Conservation (phyloP, 2,797 vertebrate species). For the Lutjanus argentimaculatus region DNA sequence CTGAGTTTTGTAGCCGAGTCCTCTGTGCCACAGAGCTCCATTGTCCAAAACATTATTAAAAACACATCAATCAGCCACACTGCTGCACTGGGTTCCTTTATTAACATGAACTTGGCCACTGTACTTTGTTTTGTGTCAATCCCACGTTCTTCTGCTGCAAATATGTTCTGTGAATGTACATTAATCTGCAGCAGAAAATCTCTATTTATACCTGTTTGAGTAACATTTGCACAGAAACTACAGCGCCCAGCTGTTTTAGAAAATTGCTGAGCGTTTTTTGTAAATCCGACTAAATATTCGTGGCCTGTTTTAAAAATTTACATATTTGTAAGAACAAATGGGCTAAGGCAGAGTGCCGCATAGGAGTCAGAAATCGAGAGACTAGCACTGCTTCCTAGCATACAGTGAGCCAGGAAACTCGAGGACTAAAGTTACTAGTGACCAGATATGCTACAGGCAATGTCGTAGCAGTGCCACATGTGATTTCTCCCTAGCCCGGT, state of each 20-base stretch:
- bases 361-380: not conserved
- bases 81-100: not conserved
- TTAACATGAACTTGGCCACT: not conserved
- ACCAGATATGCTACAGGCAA: no score
- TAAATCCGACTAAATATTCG: not conserved
- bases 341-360: not conserved
- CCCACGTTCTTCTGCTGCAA: not conserved
- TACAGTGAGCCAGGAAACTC: no score
- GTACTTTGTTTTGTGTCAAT: not conserved
- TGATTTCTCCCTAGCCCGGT: no score
- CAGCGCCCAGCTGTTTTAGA: not conserved
- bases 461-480: no score
- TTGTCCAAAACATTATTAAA: not conserved
- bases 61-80: not conserved
- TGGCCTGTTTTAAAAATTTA: not conserved
- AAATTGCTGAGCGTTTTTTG: not conserved
- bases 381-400: no score
- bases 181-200: not conserved
- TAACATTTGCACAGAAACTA: not conserved
- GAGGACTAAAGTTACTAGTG: no score
- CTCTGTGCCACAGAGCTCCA: not conserved
- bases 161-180: not conserved
- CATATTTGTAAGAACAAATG: not conserved
- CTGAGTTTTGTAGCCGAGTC: not conserved
- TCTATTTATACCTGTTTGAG: not conserved